Conservation (phyloP, 2,797 vertebrate genomes). For the Pseudochromis fuscus region DNA sequence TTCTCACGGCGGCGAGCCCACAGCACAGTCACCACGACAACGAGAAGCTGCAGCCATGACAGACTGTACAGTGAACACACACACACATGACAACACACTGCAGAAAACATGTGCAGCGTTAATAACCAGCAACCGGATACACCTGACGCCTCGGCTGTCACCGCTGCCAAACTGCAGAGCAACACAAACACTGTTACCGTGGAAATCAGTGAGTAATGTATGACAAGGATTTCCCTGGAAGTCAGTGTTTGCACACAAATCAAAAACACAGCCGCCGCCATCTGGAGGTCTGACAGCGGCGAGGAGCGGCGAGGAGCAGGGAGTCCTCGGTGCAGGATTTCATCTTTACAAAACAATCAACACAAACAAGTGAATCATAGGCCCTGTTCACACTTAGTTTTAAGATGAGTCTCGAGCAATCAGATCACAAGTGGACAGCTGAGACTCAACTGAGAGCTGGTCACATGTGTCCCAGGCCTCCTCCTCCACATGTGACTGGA, state of each 20-base stretch:
- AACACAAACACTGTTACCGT: constrained; percentile 46
- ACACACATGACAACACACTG: neutral
- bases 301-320: constrained; percentile 4
- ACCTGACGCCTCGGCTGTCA: neutral
- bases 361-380: too few species aligned
- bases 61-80: neutral
- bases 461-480: too few species aligned
- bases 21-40: neutral
- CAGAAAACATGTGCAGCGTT: neutral
- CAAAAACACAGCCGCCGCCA: constrained; percentile 15
- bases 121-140: constrained; percentile 18
- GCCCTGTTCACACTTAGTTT: too few species aligned
- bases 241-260: constrained; percentile 43
- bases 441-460: too few species aligned
- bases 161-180: constrained; percentile 9
- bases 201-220: constrained; percentile 48
- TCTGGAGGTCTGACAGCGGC: neutral
- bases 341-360: neutral
- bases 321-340: constrained; percentile 12
- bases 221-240: constrained; percentile 59
- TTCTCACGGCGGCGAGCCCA: constrained; percentile 33
- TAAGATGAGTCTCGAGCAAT: too few species aligned
- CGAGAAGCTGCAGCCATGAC: constrained; percentile 5
- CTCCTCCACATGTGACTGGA: too few species aligned
- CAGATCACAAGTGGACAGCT: too few species aligned